Base-by-base conservation (phyloP, 2,888 invertebrate genomes). In the Sylvicola fuscatus region DNA sequence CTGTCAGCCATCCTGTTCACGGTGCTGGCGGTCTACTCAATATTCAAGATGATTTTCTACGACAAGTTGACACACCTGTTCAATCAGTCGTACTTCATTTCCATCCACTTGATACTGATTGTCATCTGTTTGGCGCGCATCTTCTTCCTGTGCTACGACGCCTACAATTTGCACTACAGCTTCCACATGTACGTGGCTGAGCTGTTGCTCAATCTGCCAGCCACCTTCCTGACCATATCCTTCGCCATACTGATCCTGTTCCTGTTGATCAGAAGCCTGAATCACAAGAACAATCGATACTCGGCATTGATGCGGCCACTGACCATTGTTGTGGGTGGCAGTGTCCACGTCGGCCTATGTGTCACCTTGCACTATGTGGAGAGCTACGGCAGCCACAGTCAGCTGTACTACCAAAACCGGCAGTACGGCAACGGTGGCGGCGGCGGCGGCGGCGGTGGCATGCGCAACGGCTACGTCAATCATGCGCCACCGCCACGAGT, bases 101-200 rank as follows among this genome's bases (percentile, higher is more conserved):
- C 82, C 27, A 68, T 90, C 14, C 84, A 89, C 58, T 58, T 83
- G 34, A 71, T 89, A 44, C 59, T 92, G 37, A 80, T 87, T 8
- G 65, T 77, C 10, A 76, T 89, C 31, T 86, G 90, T 50, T 68
- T 77, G 13, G 63, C 83, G 49, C 68, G 86, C 34, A 82, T 86
- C 46, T 78, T 84, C 46, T 89, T 86, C 51, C 67, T 92, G 45
- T 80, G 87, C 46, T 82, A 87, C 51, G 92, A 92, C 58, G 84
- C 87, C 0, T 92, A 92, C 53, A 90, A 90, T 50, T 72, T 82
- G n/a, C 74, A 76, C 40, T 70, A 70, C 40, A 80, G 79, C 1
- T 68, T 89, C 50, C 82, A 81, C 39, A 60, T 70, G 33, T 77
- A 79, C 40, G 61, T 86, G 26, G 82, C 86, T 36, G 79, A 83